Evolutionary conservation across 2,888 invertebrate species (phyloP).

Genomic region (Acleris holmiana): DNA sequence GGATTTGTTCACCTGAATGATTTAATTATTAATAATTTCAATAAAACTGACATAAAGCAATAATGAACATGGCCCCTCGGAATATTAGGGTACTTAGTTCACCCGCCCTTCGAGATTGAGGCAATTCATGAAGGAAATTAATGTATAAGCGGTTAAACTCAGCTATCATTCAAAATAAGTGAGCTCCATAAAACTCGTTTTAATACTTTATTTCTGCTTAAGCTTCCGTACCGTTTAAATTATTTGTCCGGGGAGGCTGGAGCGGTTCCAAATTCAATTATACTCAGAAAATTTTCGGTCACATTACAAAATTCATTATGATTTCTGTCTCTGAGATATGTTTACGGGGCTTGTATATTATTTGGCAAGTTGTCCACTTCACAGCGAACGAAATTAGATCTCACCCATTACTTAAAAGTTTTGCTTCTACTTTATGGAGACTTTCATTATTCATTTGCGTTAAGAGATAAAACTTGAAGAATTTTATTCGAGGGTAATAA

Average conservation of each 20-base stretch:
- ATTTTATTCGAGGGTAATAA: too few species aligned
- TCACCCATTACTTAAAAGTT: constrained; percentile 44
- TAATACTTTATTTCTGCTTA: constrained; percentile 80
- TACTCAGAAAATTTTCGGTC: constrained; percentile 71
- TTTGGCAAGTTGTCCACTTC: constrained; percentile 53
- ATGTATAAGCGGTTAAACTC: constrained; percentile 68
- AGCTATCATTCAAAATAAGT: constrained; percentile 75
- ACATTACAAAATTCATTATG: constrained; percentile 70
- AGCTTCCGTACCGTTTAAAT: constrained; percentile 79
- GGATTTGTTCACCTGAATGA: background rate
- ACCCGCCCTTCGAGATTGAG: constrained; percentile 45
- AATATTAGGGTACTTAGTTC: constrained; percentile 29
- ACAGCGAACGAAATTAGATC: constrained; percentile 44
- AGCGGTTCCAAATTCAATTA: constrained; percentile 81
- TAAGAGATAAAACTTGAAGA: too few species aligned
- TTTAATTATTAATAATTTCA: constrained; percentile 14
- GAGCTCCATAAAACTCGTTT: constrained; percentile 75
- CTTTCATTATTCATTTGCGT: background rate
- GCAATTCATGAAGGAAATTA: constrained; percentile 68
- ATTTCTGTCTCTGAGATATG: constrained; percentile 58
- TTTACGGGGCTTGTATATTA: constrained; percentile 55
- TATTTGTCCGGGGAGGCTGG: constrained; percentile 77
- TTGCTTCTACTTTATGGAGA: constrained; percentile 43
- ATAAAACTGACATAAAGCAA: constrained; percentile 23
- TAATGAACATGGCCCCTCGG: constrained; percentile 21